These are phyloP conservation scores for Cottoperca gobio DNA, from an alignment of 2,797 vertebrate genomes.

Conservation along the genomic window DNA sequence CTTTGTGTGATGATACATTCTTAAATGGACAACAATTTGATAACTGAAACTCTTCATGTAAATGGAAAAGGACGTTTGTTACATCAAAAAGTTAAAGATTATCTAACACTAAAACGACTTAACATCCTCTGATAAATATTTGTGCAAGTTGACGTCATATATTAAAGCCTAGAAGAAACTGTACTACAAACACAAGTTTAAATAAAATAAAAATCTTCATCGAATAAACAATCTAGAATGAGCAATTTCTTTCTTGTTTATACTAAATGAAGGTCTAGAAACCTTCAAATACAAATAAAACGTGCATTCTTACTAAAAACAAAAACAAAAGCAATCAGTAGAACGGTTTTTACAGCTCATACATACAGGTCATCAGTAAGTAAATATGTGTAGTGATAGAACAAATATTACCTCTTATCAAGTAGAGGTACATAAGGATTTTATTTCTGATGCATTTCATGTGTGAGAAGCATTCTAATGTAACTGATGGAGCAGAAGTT, in stretches of 20 bases:
- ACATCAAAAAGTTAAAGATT: too few species aligned
- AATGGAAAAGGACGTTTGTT: too few species aligned
- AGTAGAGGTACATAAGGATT: neutral
- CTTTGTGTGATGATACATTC: neutral
- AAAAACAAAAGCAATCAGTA: neutral
- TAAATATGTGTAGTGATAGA: fast-evolving
- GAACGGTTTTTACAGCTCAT: too few species aligned
- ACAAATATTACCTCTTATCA: neutral
- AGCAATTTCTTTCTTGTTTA: too few species aligned
- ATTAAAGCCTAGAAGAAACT: neutral
- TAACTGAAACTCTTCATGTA: neutral
- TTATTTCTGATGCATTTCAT: neutral
- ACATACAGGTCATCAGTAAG: neutral
- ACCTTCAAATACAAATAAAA: neutral
- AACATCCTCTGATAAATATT: too few species aligned
- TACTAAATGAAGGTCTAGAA: neutral
- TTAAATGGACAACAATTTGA: neutral
- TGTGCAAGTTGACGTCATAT: neutral
- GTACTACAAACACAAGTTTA: too few species aligned
- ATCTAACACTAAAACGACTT: neutral
- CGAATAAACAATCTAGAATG: neutral
- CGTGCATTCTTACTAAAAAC: neutral
- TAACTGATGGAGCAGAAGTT: neutral
- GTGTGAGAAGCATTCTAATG: neutral
- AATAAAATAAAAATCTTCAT: too few species aligned